Percentiles rank a stretch among this genome's conserved stretches.
These are phyloP conservation scores for Boleophthalmus pectinirostris DNA, from an alignment of 2,113 vertebrate genomes.

Conservation along the genomic window DNA sequence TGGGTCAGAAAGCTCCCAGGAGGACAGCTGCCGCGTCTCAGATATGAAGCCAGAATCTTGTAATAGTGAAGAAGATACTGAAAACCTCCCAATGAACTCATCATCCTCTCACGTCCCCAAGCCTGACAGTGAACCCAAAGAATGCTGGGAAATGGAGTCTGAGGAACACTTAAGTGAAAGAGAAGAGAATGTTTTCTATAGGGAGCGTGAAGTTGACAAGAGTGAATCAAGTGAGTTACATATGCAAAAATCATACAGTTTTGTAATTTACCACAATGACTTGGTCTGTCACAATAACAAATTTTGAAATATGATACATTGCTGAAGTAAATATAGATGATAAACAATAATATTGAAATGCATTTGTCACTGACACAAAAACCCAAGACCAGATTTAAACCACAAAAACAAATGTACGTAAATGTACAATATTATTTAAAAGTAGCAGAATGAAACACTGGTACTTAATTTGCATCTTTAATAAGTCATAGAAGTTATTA, in stretches of 20 bases:
- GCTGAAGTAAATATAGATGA: no score
- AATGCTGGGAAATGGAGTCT: constrained; percentile 50
- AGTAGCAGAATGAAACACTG: no score
- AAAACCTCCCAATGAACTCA: constrained; percentile 47
- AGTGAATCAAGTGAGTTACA: constrained; percentile 36
- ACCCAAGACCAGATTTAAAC: no score
- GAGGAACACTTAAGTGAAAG: constrained; percentile 34
- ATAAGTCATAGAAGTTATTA: no score
- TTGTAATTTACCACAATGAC: constrained; percentile 38
- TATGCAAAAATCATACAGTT: constrained; percentile 18
- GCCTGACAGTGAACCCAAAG: constrained; percentile 53
- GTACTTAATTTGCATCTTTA: no score
- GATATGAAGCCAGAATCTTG: constrained; percentile 47
- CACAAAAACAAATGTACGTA: no score
- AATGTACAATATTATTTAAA: no score
- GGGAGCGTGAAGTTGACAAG: constrained; percentile 30
- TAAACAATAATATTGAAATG: no score
- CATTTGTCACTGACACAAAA: no score
- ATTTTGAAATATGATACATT: no score
- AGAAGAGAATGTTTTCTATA: constrained; percentile 43
- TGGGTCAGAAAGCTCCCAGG: constrained; percentile 59
- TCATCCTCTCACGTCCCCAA: constrained; percentile 38
- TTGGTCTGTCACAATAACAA: neutral
- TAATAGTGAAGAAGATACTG: constrained; percentile 63
- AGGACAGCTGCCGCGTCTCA: constrained; percentile 53